Base-by-base conservation (phyloP, 1,140 invertebrate species). In the Zaprionus taronus region DNA sequence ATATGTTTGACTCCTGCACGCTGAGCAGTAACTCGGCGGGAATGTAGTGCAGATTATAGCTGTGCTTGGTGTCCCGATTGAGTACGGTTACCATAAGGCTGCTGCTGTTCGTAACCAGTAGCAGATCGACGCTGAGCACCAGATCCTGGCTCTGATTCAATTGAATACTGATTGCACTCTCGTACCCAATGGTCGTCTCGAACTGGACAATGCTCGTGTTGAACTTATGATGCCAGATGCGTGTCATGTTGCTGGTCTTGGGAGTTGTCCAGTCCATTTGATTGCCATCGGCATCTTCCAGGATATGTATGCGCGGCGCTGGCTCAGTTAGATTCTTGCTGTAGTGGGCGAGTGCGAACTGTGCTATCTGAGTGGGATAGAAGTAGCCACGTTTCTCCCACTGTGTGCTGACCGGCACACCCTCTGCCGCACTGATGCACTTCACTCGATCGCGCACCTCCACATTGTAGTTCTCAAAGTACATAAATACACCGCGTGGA, bases 341-440 rank as follows among this genome's bases (percentile, higher is more conserved):
- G 93, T 98, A 99, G 93, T 99, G 99, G 26, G 98, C 97, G 38
- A 99, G 93, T 1, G 98, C 99, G 93, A 98, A 99, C 93, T 99
- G 99, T 5, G 98, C 98, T 77, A 99, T 99, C 94, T 99, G 99
- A 2, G 99, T 99, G 0, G 99, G 98, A 94, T 99, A 99, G 93
- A 96, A 98, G 93, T 99, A 99, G 0, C 98, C 98, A 55, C 95
- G 95, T 24, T 96, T 96, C 72, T 98, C 97, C 98, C 98, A 99
- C 91, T 99, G 98, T 0, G 96, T 98, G 2, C 98, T 98, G 41
- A 99, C 95, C 1, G 98, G 98, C 9, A 99, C 98, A 67, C 97
- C 98, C 91, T 98, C 97, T 14, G 95, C 95, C 0, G 96, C 98
- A 93, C 97, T 98, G 76, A 99, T 96, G 92, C 98, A 99, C 94